A percentile compares a stretch with the other conserved stretches of the same genome.
Conservation (phyloP, 1,140 invertebrate species). For the Zaprionus ornatus region DNA sequence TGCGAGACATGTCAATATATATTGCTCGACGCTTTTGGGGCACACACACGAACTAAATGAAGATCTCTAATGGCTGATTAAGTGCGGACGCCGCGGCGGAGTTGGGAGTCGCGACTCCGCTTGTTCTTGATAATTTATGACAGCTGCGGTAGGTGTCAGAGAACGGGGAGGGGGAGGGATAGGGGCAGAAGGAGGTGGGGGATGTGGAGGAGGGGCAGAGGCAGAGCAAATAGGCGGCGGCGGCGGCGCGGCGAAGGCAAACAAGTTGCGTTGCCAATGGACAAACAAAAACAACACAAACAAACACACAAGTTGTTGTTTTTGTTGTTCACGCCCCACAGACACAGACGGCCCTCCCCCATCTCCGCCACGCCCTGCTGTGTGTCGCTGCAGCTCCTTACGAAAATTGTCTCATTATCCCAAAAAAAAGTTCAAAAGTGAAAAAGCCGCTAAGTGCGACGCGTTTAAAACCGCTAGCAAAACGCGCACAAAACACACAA, state of each 20-base stretch:
- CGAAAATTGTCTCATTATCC: constrained; percentile 19
- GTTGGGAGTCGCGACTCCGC: constrained; percentile 20
- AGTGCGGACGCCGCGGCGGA: constrained; percentile 31
- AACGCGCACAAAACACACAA: constrained; percentile 46
- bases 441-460: constrained; percentile 52
- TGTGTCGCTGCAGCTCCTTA: background rate
- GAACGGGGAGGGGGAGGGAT: background rate
- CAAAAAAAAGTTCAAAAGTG: constrained; percentile 62
- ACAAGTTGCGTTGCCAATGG: constrained; percentile 44
- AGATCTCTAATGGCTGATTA: constrained; percentile 76
- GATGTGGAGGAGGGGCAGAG: background rate
- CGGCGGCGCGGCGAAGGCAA: constrained; percentile 49
- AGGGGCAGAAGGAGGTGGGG: background rate
- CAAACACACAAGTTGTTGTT: background rate
- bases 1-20: background rate
- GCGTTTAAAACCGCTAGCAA: constrained; percentile 40
- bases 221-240: constrained; percentile 41
- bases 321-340: constrained; percentile 8
- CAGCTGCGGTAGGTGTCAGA: constrained; percentile 45
- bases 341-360: background rate
- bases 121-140: constrained; percentile 73
- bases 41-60: constrained; percentile 60
- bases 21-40: constrained; percentile 28
- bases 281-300: constrained; percentile 29
- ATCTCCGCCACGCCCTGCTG: background rate